phyloP scores from a whole-genome alignment of 2,888 invertebrate species.

The Yponomeuta malinellus region DNA sequence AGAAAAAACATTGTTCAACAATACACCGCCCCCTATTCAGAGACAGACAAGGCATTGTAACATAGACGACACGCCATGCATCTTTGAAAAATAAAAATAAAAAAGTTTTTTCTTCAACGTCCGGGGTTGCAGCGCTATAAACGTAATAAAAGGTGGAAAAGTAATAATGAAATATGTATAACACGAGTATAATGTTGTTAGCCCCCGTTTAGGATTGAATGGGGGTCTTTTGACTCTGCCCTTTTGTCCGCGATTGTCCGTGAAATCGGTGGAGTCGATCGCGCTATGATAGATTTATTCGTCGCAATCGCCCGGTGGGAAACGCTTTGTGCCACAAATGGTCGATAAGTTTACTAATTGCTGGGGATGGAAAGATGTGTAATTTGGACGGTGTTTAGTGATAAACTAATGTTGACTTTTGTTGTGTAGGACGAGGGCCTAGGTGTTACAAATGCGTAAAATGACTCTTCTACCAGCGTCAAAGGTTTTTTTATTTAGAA shows the following conservation, averaged over 20 bases:
- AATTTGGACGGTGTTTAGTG: conserved; percentile 11
- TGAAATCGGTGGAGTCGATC: conserved; percentile 59
- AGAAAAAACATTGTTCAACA: conserved; percentile 64
- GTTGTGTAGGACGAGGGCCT: neutral
- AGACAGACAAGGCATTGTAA: conserved; percentile 47
- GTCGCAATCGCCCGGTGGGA: conserved; percentile 30
- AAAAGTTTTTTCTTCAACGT: conserved; percentile 32
- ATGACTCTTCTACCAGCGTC: no score
- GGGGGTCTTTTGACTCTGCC: conserved; percentile 63
- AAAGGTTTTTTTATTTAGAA: no score
- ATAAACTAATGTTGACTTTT: neutral
- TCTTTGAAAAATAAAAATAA: conserved; percentile 29
- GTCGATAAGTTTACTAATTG: conserved; percentile 57
- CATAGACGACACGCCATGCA: conserved; percentile 43
- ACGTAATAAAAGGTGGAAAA: conserved; percentile 68
- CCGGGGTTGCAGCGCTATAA: conserved; percentile 63
- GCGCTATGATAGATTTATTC: conserved; percentile 53
- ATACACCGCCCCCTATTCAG: conserved; percentile 70
- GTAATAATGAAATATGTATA: conserved; percentile 75
- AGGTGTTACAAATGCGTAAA: no score
- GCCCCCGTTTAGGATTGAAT: conserved; percentile 59
- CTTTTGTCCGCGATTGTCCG: conserved; percentile 64
- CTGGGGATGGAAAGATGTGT: conserved; percentile 31
- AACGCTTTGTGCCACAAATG: conserved; percentile 28
- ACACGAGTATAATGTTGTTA: conserved; percentile 75